Evolutionary conservation across 2,113 vertebrate species (phyloP), one percentile per base, ranked within the genome.

Genomic region (Gulo gulo): DNA sequence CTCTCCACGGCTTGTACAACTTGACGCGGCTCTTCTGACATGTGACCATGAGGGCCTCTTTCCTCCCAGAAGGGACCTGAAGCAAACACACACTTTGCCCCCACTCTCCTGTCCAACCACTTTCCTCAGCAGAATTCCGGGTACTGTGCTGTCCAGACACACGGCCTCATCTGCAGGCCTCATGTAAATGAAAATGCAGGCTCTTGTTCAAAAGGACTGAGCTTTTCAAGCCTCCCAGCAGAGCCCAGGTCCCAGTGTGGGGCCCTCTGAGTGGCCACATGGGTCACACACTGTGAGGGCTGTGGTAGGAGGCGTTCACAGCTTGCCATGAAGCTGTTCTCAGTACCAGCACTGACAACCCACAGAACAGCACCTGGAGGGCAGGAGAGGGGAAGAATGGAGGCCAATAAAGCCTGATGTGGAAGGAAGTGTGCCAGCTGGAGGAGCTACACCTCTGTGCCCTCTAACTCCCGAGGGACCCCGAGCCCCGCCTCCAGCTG

Each of bases 1-100:
- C 21, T 26, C 57, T 42, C 36, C 15, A 4, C 36, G 16, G 55
- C 39, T 26, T 15, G 31, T 9, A 26, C 15, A 50, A 18, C 6
- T 2, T 1, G 1, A 24, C 3, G 0, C 1, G 13, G 34, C 61
- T 63, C 50, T 24, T 81, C 74, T 23, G 7, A 39, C 81, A 73
- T 1, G 1, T 14, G 21, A 24, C n/a, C 2, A 0, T 1, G 12
- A 74, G 26, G 11, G 4, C 10, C 1, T 45, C 59, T 10, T 50
- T 42, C 42, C 21, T 55, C 79, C 79, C 26, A 31, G 15, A 39
- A 2, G 20, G 16, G 7, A n/a, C 73, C 10, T 52, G 26, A 89
- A 50, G 45, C 63, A 39, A 65, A 65, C 12, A 29, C 1, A 14
- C 4, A 7, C n/a, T 11, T 69, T 42, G 36, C 34, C 52, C 47